Evolutionary conservation across 2,113 vertebrate genomes (phyloP), one percentile per base, ranked within the genome.

Genomic region (Oophaga pumilio): DNA sequence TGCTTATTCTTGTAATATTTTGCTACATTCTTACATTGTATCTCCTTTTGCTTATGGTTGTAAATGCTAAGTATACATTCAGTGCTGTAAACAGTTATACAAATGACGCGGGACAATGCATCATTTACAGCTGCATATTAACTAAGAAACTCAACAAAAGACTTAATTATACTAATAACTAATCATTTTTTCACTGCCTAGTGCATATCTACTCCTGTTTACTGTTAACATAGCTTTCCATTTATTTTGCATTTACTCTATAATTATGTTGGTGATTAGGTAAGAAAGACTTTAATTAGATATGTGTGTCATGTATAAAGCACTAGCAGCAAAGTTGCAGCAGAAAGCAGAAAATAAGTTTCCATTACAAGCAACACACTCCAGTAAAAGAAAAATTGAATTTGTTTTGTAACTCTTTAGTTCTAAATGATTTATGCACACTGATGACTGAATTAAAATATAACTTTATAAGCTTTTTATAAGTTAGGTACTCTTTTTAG

Each of bases 211-310:
- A 82, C 66, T 22, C 22, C 9, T 78, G 33, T 82, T 74, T 62
- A 82, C 86, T 62, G 77, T 81, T 87, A 81, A 80, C 68, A 59
- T 60, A 82, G 78, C 68, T 74, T 87, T 87, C 57, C 68, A 87
- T 87, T 87, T 87, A 73, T 74, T 82, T 43, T 82, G 26, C 52
- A 57, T 80, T 79, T 80, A 56, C 60, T 57, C 60, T 82, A 53
- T 87, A 87, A 87, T 87, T 82, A 88, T 76, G 57, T 20, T 59
- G 14, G 80, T 88, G 73, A 88, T 88, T 87, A 87, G 79, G 78
- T 64, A 82, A 82, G 66, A 64, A 87, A 82, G 68, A 76, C 86
- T 87, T 87, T 82, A 87, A 87, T 87, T 88, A 76, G 49, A 88
- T 73, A 76, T 88, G 69, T 76, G 57, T 76, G 78, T 82, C 56